phyloP scores from a whole-genome alignment of 2,797 vertebrate genomes.

The Artibeus lituratus region DNA sequence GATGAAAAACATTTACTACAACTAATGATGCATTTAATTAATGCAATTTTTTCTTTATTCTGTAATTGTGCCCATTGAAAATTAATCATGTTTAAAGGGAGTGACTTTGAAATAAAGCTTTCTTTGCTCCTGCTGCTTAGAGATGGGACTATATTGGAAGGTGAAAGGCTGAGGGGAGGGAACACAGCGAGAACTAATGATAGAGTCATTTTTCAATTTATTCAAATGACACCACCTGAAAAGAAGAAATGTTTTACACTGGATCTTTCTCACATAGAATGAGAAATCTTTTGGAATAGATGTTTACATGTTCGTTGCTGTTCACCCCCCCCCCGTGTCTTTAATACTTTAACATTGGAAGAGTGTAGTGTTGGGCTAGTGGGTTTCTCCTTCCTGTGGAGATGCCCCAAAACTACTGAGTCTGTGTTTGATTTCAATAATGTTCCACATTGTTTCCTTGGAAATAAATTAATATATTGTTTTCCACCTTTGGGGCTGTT shows the following conservation, averaged over 20 bases:
- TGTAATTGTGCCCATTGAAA: slow-evolving; percentile 17
- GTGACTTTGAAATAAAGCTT: slow-evolving; percentile 3
- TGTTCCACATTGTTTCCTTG: not conserved
- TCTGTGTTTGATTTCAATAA: not conserved
- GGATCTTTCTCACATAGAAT: slow-evolving; percentile 17
- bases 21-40: not conserved
- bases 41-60: not conserved
- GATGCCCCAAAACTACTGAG: slow-evolving; percentile 25
- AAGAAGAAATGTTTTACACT: slow-evolving; percentile 44
- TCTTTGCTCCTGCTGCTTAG: not conserved
- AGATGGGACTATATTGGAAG: not conserved
- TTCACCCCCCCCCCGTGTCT: not conserved
- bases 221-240: not conserved
- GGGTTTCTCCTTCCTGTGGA: not conserved
- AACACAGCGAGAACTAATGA: not conserved
- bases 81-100: slow-evolving; percentile 56
- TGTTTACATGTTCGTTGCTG: slow-evolving; percentile 57
- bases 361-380: not conserved
- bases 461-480: slow-evolving; percentile 76
- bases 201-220: not conserved
- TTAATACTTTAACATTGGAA: not conserved
- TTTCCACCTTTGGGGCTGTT: slow-evolving; percentile 38
- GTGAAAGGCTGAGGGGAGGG: not conserved
- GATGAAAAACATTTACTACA: not conserved
- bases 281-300: slow-evolving; percentile 24